phyloP scores from a whole-genome alignment of 2,888 invertebrate genomes.

The Platycnemis pennipes region DNA sequence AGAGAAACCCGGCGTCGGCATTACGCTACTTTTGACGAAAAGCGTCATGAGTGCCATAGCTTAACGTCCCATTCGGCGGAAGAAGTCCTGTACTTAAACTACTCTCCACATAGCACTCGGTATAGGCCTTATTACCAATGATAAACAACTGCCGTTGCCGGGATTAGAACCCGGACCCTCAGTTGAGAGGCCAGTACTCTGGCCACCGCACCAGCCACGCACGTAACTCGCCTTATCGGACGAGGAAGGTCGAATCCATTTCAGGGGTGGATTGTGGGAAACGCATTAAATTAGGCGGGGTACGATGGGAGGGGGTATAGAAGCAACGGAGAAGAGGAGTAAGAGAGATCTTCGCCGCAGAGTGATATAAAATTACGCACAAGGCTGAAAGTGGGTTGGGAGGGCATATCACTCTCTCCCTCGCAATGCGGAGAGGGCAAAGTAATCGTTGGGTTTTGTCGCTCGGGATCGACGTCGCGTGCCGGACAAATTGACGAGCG shows the following conservation, averaged over 20 bases:
- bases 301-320: not conserved
- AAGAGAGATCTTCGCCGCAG: not conserved
- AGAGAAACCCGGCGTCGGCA: too few species aligned
- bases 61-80: too few species aligned
- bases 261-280: not conserved
- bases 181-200: too few species aligned
- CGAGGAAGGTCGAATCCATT: not conserved
- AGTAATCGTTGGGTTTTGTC: not conserved
- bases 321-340: not conserved
- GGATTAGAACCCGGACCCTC: too few species aligned
- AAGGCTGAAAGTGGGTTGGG: not conserved
- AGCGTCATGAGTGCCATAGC: too few species aligned
- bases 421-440: slow-evolving; percentile 1
- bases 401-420: not conserved
- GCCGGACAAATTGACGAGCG: slow-evolving; percentile 6
- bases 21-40: too few species aligned
- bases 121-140: too few species aligned
- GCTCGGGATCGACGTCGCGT: not conserved
- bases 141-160: too few species aligned
- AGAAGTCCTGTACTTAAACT: too few species aligned
- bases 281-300: not conserved
- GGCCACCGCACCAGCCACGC: too few species aligned
- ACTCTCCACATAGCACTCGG: too few species aligned
- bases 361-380: not conserved
- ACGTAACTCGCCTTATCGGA: not conserved